Base-by-base conservation (phyloP, 2,888 invertebrate genomes). In the Vesta saturnalis region DNA sequence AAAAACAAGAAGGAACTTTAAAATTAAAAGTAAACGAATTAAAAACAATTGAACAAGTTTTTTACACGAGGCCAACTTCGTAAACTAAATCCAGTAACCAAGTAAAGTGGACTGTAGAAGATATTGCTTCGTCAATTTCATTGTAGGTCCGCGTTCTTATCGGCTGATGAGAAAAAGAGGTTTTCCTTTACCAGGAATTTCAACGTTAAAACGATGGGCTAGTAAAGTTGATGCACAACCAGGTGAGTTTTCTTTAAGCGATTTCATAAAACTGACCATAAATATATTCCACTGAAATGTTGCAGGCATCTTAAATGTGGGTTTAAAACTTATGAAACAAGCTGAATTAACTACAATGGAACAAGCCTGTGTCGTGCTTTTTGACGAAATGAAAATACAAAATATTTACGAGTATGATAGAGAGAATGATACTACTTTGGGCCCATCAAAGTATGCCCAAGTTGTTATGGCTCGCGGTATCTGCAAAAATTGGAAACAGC, bases 381-480 rank as follows among this genome's bases (percentile, higher is more conserved):
- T 72, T 58, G 73, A 74, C 43, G 72, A 72, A 67, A 73, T 73
- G 35, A 74, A 74, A 65, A 62, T 70, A n/a, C 49, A 57, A 30
- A 67, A 39, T 30, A 18, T 14, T 10, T 73, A 69, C 47, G 22
- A 55, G 6, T 49, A 76, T 62, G 75, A 77, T 57, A 67, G 70
- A 66, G 61, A 35, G 61, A 73, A 65, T 66, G 73, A 73, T 57
- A 61, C 6, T 0, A 52, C 68, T 16, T 46, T 71, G 39, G 46
- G 23, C 2, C 71, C 75, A 21, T 22, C 59, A 19, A 67, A 68
- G n/a, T 70, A 70, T 57, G 74, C 71, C 16, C 73, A 74, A 60
- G 71, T 72, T n/a, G 69, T 74, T n/a, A 71, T 75, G 71, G 63
- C 65, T 8, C 47, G 73, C 18, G 73, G 73, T 8, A 19, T 74